These are phyloP conservation scores for Bos javanicus DNA, from an alignment of 2,113 vertebrate genomes.

Conservation along the genomic window DNA sequence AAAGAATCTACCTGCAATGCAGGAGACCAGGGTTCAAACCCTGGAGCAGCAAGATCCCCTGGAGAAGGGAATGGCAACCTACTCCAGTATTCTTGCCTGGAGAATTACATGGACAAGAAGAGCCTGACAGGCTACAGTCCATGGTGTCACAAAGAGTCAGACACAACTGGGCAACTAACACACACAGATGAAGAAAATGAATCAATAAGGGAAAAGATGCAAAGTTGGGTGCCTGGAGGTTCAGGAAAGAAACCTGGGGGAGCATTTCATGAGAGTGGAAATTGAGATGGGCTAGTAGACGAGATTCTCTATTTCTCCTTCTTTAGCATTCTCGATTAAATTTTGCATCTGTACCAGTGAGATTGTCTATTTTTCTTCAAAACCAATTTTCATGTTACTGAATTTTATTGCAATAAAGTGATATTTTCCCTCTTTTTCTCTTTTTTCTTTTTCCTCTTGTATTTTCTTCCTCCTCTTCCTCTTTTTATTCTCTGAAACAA, in stretches of 20 bases:
- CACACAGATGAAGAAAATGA: background rate
- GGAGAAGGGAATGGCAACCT: background rate
- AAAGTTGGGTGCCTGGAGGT: background rate
- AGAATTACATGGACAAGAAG: background rate
- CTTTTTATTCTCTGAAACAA: background rate
- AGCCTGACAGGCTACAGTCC: background rate
- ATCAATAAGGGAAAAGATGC: background rate
- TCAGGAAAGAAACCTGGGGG: background rate
- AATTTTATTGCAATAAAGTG: background rate
- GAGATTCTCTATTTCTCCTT: background rate
- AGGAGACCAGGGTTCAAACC: background rate
- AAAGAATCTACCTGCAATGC: background rate
- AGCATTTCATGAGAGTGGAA: fast-evolving
- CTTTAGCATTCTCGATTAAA: background rate
- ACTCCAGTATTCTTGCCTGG: background rate
- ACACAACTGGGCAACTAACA: background rate
- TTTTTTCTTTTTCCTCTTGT: background rate
- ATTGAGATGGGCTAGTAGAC: no score
- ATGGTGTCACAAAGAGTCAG: background rate
- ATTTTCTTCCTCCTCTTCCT: background rate
- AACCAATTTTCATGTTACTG: background rate
- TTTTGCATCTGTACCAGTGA: background rate
- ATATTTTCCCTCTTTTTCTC: background rate
- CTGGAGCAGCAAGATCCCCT: background rate
- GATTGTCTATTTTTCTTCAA: background rate